Percentiles rank a stretch among this genome's conserved stretches.
These are phyloP conservation scores for Cetoscarus ocellatus DNA, from an alignment of 2,797 vertebrate species.

Conservation along the genomic window DNA sequence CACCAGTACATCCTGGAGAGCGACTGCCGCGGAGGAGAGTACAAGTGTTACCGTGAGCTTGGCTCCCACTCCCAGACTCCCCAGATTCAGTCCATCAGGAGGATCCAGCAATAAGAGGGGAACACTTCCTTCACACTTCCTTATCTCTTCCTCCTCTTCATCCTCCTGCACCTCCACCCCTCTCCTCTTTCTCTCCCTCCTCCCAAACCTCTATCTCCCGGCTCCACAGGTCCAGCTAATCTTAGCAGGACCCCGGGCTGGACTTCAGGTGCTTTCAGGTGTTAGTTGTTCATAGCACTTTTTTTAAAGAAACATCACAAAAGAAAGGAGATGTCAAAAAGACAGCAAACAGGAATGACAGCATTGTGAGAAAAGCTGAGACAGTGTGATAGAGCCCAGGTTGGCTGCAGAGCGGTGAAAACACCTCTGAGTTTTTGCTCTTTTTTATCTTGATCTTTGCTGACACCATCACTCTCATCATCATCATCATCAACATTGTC, in stretches of 20 bases:
- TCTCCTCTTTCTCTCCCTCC: slow-evolving; percentile 38
- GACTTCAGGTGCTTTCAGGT: slow-evolving; percentile 77
- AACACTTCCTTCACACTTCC: slow-evolving; percentile 36
- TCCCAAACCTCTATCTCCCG: slow-evolving; percentile 52
- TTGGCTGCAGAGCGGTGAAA: slow-evolving; percentile 55
- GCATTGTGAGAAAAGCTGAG: slow-evolving; percentile 65
- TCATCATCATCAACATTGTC: slow-evolving; percentile 47
- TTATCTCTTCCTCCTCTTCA: slow-evolving; percentile 38
- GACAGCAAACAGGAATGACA: slow-evolving; percentile 70
- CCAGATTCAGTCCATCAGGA: slow-evolving; percentile 95
- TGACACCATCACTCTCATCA: slow-evolving; percentile 44
- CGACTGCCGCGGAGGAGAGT: slow-evolving; percentile 90
- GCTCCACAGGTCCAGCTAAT: slow-evolving; percentile 56
- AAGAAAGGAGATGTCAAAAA: slow-evolving; percentile 71
- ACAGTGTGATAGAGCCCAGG: slow-evolving; percentile 49
- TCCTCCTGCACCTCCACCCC: slow-evolving; percentile 36
- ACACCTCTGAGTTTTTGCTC: slow-evolving; percentile 55
- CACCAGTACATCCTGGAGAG: slow-evolving; percentile 95
- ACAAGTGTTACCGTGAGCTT: slow-evolving; percentile 93
- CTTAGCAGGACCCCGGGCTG: slow-evolving; percentile 64
- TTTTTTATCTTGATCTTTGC: slow-evolving; percentile 59
- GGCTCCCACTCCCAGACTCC: slow-evolving; percentile 92
- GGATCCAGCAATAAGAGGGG: slow-evolving; percentile 91
- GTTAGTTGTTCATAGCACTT: slow-evolving; percentile 75
- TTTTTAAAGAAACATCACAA: slow-evolving; percentile 64